Evolutionary conservation across 1,140 invertebrate genomes (phyloP), one percentile per base, ranked within the genome.

Genomic region (Aphaenogaster ashmeadi): DNA sequence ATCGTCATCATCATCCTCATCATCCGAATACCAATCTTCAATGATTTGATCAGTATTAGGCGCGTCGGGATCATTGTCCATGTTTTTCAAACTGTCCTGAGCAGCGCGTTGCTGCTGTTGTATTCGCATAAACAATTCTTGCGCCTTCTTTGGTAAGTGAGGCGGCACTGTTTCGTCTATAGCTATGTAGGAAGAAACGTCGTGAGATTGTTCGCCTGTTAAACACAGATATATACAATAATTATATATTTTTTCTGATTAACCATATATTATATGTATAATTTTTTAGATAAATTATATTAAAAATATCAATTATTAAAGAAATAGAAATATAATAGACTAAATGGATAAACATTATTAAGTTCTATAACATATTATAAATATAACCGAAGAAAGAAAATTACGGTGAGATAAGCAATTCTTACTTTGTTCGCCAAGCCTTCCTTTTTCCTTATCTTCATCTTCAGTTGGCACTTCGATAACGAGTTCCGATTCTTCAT

Each of bases 21-120:
- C 97, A 89, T 97, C 97, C 0, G 97, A 98, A 92, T 98, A 98
- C 97, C 97, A 98, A 92, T 97, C 97, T 84, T 97, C 97, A 86
- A 97, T 96, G 72, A 96, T 95, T 87, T 91, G 92, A 33, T 96
- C 94, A 50, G 96, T 95, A 88, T 96, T 96, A 75, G 96, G 96
- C 54, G 96, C 94, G 60, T 96, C 95, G 75, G 95, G 94, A 74
- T 96, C 95, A 47, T 96, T 96, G 41, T 96, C 96, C 56, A 94
- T 79, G 54, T 94, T 95, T 27, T 94, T 94, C 38, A 94, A 94
- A 89, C 94, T 95, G 47, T 96, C 94, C 50, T 95, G 94, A 38
- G 95, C 95, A 66, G 96, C 95, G 80, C 96, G 94, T 88, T 97
- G 97, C 87, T 97, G 97, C 50, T 97, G 96, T 80, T 97, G 97